Conservation (phyloP, 1,140 invertebrate species). For the Caenorhabditis remanei region DNA sequence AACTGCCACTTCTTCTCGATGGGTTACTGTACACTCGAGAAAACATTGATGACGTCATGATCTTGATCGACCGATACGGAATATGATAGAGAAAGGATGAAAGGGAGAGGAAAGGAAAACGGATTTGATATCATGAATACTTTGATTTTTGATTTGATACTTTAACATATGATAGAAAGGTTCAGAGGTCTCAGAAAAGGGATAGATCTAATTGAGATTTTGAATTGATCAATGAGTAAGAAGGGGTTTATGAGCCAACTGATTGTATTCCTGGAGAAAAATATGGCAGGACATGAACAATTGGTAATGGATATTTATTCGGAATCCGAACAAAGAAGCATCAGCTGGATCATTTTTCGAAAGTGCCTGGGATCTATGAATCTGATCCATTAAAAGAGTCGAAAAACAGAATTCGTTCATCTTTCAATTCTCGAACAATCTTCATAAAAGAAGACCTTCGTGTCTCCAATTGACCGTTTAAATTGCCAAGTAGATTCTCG, state of each 20-base stretch:
- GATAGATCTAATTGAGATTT: too few relatives aligned
- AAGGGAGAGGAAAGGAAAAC: background rate
- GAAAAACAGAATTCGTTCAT: too few relatives aligned
- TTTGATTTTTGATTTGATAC: slow-evolving; percentile 43
- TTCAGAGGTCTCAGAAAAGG: background rate
- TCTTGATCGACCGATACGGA: background rate
- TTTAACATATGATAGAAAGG: background rate
- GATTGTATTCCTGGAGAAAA: too few relatives aligned
- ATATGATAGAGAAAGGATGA: background rate
- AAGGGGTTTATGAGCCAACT: too few relatives aligned
- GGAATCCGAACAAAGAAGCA: too few relatives aligned
- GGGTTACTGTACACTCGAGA: slow-evolving; percentile 42
- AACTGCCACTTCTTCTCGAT: background rate
- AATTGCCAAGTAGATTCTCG: background rate
- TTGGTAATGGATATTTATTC: too few relatives aligned
- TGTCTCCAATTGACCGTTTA: slow-evolving; percentile 16
- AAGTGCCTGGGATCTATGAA: background rate
- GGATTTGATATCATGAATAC: background rate
- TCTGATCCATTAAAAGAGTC: too few relatives aligned
- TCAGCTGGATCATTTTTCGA: background rate
- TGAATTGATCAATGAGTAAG: too few relatives aligned
- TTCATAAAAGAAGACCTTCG: background rate
- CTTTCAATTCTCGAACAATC: background rate
- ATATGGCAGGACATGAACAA: too few relatives aligned
- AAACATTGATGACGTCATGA: slow-evolving; percentile 23